A percentile compares a stretch with the other conserved stretches of the same genome.
Evolutionary conservation across 2,888 invertebrate species (phyloP).

Genomic region (Agrilus cyanescens): DNA sequence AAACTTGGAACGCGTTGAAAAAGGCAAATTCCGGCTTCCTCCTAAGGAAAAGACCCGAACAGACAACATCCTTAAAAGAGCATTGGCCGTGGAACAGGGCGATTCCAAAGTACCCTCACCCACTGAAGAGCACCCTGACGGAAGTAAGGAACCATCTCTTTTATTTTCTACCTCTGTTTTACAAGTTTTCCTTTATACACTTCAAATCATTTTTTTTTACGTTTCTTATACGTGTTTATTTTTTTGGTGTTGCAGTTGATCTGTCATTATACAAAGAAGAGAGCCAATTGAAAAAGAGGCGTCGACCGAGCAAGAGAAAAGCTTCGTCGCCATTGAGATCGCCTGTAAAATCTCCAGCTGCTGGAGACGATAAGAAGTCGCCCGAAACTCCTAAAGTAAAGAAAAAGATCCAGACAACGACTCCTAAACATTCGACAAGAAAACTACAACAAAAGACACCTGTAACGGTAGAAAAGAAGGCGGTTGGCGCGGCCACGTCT

Average conservation of each 20-base stretch:
- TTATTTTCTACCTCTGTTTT: neutral
- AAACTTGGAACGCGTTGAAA: slow-evolving; percentile 59
- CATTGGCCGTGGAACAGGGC: slow-evolving; percentile 69
- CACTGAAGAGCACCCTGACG: slow-evolving; percentile 78
- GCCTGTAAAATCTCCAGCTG: slow-evolving; percentile 6
- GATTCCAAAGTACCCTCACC: slow-evolving; percentile 46
- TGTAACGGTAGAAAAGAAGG: slow-evolving; percentile 12
- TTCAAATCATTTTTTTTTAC: neutral
- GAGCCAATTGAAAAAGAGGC: slow-evolving; percentile 50
- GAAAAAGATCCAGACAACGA: slow-evolving; percentile 9
- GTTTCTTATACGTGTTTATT: slow-evolving; percentile 19
- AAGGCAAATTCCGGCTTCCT: slow-evolving; percentile 58
- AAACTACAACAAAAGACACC: slow-evolving; percentile 6
- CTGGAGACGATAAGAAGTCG: slow-evolving; percentile 15
- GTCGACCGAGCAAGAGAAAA: slow-evolving; percentile 33
- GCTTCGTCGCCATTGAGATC: slow-evolving; percentile 16
- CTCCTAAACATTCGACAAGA: slow-evolving; percentile 7
- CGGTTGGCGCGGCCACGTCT: neutral
- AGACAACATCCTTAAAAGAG: slow-evolving; percentile 71
- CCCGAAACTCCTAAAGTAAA: slow-evolving; percentile 14
- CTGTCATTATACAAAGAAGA: slow-evolving; percentile 74
- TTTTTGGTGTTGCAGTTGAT: slow-evolving; percentile 48
- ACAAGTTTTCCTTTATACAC: neutral
- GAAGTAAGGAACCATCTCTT: slow-evolving; percentile 47
- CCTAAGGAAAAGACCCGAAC: slow-evolving; percentile 66